Evolutionary conservation across 2,797 vertebrate genomes (phyloP).

Genomic region (Alectoris magna): DNA sequence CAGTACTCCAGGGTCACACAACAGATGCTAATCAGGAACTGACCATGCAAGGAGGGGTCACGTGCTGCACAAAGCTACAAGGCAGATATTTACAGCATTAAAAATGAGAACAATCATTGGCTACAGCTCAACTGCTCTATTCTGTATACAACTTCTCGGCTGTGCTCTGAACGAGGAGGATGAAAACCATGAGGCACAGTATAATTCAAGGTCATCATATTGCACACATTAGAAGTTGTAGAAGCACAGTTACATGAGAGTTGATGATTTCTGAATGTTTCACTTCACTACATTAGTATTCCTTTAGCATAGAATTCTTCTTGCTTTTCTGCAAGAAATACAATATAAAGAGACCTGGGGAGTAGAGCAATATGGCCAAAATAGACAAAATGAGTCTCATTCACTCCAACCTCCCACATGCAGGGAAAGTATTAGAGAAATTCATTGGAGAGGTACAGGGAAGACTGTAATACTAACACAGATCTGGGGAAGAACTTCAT

Average conservation of each 20-base stretch:
- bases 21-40: fast-evolving
- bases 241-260: slow-evolving; percentile 47
- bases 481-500: slow-evolving; percentile 20
- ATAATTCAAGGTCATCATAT: slow-evolving; percentile 37
- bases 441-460: slow-evolving; percentile 24
- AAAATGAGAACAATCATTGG: neutral
- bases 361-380: slow-evolving; percentile 62
- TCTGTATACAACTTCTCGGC: neutral
- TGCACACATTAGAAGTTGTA: slow-evolving; percentile 39
- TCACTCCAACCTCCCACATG: slow-evolving; percentile 52
- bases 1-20: neutral
- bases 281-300: slow-evolving; percentile 57
- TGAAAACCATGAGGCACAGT: slow-evolving; percentile 10
- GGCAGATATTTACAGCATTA: neutral
- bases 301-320: slow-evolving; percentile 60
- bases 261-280: slow-evolving; percentile 60
- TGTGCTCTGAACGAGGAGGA: slow-evolving; percentile 6
- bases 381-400: slow-evolving; percentile 62
- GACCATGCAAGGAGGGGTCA: neutral
- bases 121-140: neutral
- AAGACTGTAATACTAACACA: neutral
- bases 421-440: slow-evolving; percentile 17
- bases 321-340: slow-evolving; percentile 33
- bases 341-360: slow-evolving; percentile 66
- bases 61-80: neutral